Evolutionary conservation across 2,797 vertebrate genomes (phyloP), one percentile per base, ranked within the genome.

Genomic region (Platalea minor): DNA sequence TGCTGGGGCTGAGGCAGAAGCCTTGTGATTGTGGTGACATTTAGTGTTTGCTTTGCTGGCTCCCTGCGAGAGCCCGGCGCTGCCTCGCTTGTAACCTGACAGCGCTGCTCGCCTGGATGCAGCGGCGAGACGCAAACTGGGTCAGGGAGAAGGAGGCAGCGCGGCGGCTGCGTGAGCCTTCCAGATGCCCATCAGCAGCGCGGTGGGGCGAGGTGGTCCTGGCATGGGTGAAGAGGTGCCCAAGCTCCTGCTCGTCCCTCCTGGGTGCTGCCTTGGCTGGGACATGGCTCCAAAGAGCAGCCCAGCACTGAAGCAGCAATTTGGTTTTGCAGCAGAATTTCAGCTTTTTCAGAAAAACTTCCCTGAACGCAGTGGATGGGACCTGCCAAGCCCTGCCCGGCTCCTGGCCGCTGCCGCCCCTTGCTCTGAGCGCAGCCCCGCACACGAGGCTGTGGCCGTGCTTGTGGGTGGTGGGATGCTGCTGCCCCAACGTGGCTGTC

Each of bases 371-470:
- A 12, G 51, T 9, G 23, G 48, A 8, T 5, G n/a, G 70, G 45
- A 53, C 28, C 5, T 2, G 2, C 11, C 0, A 2, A 63, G 45
- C 21, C 57, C 25, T 54, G 60, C 26, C 29, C 1, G 1, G 65
- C 60, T 74, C 43, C 68, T 13, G 37, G 20, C 21, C 0, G 2
- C 72, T 51, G 54, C 8, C 1, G 2, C 14, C 19, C 23, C 18
- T 17, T 29, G 7, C 60, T 45, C 93, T 37, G 85, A 35, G 11
- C 0, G 0, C 11, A n/a, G 50, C 51, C 17, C 35, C 0, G 0
- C 7, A 11, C 9, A 11, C 0, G 0, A 29, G n/a, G 46, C 67
- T 2, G 5, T 43, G 65, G 17, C 39, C 2, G 0, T 28, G 17
- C 17, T 26, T 11, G 25, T 0, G 2, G 17, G 10, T 5, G 31